Percentiles rank a stretch among this genome's conserved stretches.
phyloP scores from a whole-genome alignment of 2,113 vertebrate species.

The Eulacestoma nigropectus region DNA sequence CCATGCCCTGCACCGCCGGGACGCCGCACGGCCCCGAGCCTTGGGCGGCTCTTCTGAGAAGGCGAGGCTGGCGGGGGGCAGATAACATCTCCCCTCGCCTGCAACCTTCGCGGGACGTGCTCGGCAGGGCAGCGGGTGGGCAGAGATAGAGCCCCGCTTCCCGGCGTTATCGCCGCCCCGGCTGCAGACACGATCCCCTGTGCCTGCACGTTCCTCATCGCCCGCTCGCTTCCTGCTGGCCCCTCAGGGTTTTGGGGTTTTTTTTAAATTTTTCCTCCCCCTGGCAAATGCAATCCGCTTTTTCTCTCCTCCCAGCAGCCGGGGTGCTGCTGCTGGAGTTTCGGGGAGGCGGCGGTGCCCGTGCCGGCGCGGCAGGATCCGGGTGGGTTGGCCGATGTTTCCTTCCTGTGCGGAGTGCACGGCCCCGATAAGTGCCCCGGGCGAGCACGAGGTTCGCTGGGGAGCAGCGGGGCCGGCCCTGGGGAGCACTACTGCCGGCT shows the following conservation, averaged over 20 bases:
- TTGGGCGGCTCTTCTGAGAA: not conserved
- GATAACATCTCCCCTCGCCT: conserved; percentile 46
- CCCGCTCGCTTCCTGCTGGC: not conserved
- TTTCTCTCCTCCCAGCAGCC: not conserved
- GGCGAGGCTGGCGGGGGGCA: not conserved
- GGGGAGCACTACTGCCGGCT: not conserved
- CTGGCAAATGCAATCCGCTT: not conserved
- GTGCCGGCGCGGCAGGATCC: not conserved
- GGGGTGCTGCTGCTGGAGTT: not conserved
- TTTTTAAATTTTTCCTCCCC: not conserved
- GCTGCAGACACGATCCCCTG: not conserved
- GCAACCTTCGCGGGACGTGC: not conserved
- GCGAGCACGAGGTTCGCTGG: not conserved
- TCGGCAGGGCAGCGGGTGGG: conserved; percentile 1
- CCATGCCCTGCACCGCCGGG: not conserved
- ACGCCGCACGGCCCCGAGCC: not conserved
- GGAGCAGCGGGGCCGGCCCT: not conserved
- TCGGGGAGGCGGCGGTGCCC: not conserved
- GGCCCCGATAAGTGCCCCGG: conserved; percentile 33
- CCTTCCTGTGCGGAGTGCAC: conserved; percentile 36
- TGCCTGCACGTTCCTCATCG: not conserved
- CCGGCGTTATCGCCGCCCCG: not conserved
- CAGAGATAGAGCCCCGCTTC: conserved; percentile 34
- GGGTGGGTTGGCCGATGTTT: conserved; percentile 8
- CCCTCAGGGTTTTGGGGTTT: rapidly evolving